Base-by-base conservation (phyloP, 64 coral and sea anemone genomes). In the Montipora capricornis region DNA sequence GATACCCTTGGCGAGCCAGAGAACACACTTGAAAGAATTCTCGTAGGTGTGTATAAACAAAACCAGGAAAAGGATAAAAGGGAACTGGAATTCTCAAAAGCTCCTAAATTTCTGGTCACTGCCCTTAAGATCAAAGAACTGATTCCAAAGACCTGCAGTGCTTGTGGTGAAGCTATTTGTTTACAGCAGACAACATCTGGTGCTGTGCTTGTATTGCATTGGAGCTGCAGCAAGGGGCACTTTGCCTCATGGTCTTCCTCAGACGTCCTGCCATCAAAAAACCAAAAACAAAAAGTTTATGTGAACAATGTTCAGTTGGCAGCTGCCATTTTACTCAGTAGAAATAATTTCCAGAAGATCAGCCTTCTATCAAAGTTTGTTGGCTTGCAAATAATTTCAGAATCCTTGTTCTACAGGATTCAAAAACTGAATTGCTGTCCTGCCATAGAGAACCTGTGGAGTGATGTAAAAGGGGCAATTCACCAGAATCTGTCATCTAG, bases 221-320 rank as follows among this genome's bases (percentile, higher is more conserved):
- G 77, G 48, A 79, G 49, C 77, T 79, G 77, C 49, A 17, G 15
- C 49, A 79, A 52, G 48, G 77, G 47, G 5, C 77, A 79, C 47
- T n/a, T 50, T 16, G 77, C 45, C 9, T 49, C 11, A 6, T 79
- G 77, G 77, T 44, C 77, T 50, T 79, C 77, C 1, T 50, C 77
- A 51, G 77, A 79, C 0, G 46, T 52, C 48, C 77, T 79, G 17
- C 11, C 47, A 49, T 7, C 15, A 4, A 79, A 52, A n/a, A 79
- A 79, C n/a, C 9, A 79, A 37, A 37, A 37, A 12, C 77, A 79
- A 46, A 79, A 50, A 50, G 77, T 79, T 3, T 79, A 79, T 79
- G 77, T 79, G 6, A 79, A 79, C 77, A 79, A 79, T 79, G 17
- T 79, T 79, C 77, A 79, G 15, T 12, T 79, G 46, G 46, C 14